Evolutionary conservation across 2,888 invertebrate genomes (phyloP), one percentile per base, ranked within the genome.

Genomic region (Galerucella calmariensis): DNA sequence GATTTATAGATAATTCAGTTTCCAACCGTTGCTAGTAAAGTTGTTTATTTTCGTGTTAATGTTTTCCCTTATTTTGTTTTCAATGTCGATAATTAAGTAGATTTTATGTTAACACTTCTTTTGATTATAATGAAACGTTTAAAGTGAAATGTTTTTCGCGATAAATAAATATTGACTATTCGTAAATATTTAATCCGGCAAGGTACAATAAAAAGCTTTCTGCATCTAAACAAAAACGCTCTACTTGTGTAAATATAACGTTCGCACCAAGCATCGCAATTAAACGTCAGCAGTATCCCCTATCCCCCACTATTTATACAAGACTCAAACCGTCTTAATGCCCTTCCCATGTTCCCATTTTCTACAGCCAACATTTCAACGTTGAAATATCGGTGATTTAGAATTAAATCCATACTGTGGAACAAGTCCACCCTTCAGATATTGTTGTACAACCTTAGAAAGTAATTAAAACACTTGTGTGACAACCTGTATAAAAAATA

Each of bases 291-390:
- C 75, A 78, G 75, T 79, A 76, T 75, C 76, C 67, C 65, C 68
- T 76, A 76, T 74, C 72, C 69, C 69, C 63, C 69, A 59, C 63
- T 74, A 72, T 74, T 69, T 74, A 74, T 72, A 67, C 78, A 77
- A 77, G 78, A 48, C 27, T 66, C 41, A 41, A 71, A 58, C 75
- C 65, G 75, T 74, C 76, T 76, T 80, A 80, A 80, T 80, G 80
- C 80, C 68, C 73, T 80, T 80, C 74, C 73, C 80, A 74, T 80
- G 80, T 80, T 75, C 69, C 20, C 77, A 75, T 77, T 78, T 79
- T 75, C 72, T 16, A 72, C 41, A 59, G 44, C 59, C 35, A 58
- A 66, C 72, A 66, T 71, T 66, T 69, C 56, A 65, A 41, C 46
- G 20, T 46, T 46, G 41, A 62, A 62, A 61, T 35, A 56, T 56